phyloP scores from a whole-genome alignment of 2,113 vertebrate species.

The Hirundichthys speculiger region DNA sequence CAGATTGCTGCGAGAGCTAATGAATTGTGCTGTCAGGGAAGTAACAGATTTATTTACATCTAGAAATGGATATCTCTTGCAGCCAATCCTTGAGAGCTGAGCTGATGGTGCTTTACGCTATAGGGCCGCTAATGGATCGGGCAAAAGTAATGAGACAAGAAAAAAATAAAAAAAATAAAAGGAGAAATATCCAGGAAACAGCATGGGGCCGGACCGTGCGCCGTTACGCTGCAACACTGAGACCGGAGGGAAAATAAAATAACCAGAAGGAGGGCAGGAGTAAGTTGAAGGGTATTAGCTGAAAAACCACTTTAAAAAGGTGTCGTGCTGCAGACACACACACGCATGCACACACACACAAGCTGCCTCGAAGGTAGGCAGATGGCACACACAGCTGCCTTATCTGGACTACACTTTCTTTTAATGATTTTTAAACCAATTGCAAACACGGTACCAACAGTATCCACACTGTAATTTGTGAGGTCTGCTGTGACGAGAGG shows the following conservation, averaged over 20 bases:
- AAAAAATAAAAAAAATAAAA: constrained; percentile 2
- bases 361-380: too few species aligned
- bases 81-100: constrained; percentile 52
- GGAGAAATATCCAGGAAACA: constrained; percentile 30
- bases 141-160: constrained; percentile 19
- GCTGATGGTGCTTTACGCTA: constrained; percentile 30
- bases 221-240: constrained; percentile 16
- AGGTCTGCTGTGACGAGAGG: too few species aligned
- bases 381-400: too few species aligned
- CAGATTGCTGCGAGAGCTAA: constrained; percentile 65
- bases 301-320: constrained; percentile 35
- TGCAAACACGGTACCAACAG: too few species aligned
- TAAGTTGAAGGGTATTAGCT: constrained; percentile 54
- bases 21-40: constrained; percentile 77
- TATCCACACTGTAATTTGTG: too few species aligned
- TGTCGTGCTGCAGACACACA: constrained; percentile 7
- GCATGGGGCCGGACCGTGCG: background rate
- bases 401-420: too few species aligned
- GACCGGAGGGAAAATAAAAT: constrained; percentile 44
- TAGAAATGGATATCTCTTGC: constrained; percentile 55
- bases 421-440: too few species aligned
- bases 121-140: constrained; percentile 50
- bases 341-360: background rate
- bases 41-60: constrained; percentile 76
- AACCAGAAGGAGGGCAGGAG: constrained; percentile 25